Base-by-base conservation (phyloP, 2,113 vertebrate species). In the Dromaius novaehollandiae region DNA sequence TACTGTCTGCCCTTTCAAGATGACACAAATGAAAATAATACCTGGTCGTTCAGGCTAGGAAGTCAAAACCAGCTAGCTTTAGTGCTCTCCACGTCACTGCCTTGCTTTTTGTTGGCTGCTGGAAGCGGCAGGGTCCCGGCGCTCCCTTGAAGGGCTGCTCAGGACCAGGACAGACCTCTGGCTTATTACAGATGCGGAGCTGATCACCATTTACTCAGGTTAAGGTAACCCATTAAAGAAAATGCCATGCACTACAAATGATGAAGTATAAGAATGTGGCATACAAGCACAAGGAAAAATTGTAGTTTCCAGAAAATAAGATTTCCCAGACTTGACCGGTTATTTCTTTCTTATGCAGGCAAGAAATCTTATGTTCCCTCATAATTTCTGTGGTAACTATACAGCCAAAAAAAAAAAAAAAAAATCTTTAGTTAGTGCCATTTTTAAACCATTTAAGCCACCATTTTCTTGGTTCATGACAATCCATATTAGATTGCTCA, bases 401-500 rank as follows among this genome's bases (percentile, higher is more conserved):
- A 69, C 3, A 65, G 22, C 26, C 44, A 77, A 80, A 86, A 48
- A 34, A 0, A 0, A 14, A 50, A 77, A 80, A 86, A 48, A 34
- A 0, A 0, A 14, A 4, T 28, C 28, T 71, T 80, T 55, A 65
- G 9, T 71, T 94, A 87, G 70, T 46, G 6, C 18, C 4, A 69
- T 70, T 88, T 89, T 93, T 28, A 90, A 96, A 42, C 79, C 58
- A 63, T n/a, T 93, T 92, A 69, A 90, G 14, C 48, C 61, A 69
- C 18, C 8, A n/a, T 94, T 92, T 90, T 86, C 85, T 71, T 93
- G 24, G 26, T 74, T 55, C 56, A 53, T 71, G 38, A 76, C 22
- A 79, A 84, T 69, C 88, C 42, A 42, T 68, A 84, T 84, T 60
- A 78, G 25, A 76, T 76, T 86, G 42, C 53, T 87, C 56, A 73